phyloP scores from a whole-genome alignment of 1,140 invertebrate species.

The Hycleus cichorii region DNA sequence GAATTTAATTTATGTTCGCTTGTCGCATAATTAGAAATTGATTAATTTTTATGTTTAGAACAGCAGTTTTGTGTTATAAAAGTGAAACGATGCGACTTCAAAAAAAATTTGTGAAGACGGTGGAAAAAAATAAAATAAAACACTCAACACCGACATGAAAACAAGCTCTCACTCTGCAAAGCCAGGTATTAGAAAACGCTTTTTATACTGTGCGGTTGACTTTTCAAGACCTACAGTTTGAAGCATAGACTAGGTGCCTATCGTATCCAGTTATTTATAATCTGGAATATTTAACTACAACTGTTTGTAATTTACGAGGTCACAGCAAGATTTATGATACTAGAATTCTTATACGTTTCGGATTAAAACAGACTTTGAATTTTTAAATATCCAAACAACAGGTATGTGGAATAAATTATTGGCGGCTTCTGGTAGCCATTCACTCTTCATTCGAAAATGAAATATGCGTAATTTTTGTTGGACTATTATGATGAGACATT shows the following conservation, averaged over 20 bases:
- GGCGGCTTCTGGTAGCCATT: constrained; percentile 29
- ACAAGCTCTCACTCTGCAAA: constrained; percentile 29
- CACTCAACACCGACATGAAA: constrained; percentile 19
- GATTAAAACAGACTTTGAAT: constrained; percentile 37
- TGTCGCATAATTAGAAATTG: constrained; percentile 39
- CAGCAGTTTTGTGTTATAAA: constrained; percentile 27
- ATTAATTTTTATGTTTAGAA: constrained; percentile 39
- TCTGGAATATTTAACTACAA: constrained; percentile 44
- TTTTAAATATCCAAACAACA: constrained; percentile 39
- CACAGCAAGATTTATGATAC: constrained; percentile 40
- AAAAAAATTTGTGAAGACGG: no score
- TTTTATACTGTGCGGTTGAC: constrained; percentile 26
- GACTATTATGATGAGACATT: constrained; percentile 29
- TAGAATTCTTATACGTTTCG: constrained; percentile 40
- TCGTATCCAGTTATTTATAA: constrained; percentile 42
- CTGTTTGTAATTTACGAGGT: constrained; percentile 43
- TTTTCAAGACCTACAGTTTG: constrained; percentile 17
- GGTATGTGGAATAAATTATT: constrained; percentile 35
- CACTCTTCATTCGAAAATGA: constrained; percentile 25
- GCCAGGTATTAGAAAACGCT: constrained; percentile 39
- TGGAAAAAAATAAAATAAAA: background rate
- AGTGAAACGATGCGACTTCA: constrained; percentile 20
- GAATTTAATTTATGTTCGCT: constrained; percentile 25
- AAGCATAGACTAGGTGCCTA: constrained; percentile 19
- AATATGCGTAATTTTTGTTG: constrained; percentile 30